Conservation (phyloP, 2,113 vertebrate species). For the Salvelinus alpinus region DNA sequence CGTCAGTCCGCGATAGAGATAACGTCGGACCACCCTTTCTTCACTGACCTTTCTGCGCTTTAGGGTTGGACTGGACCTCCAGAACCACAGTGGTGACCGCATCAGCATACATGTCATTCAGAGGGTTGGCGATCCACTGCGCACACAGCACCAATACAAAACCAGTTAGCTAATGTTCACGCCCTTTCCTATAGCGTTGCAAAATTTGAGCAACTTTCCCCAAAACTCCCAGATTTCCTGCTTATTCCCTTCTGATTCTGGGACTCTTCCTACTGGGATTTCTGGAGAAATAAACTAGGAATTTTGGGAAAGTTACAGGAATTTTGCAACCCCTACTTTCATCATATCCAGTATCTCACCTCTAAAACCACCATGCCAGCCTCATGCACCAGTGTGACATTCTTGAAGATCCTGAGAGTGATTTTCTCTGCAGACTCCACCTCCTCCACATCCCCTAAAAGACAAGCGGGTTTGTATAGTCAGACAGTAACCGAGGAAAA, state of each 20-base stretch:
- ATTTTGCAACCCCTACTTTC: not conserved
- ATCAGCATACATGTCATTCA: slow-evolving; percentile 97
- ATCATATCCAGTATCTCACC: slow-evolving; percentile 67
- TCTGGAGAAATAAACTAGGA: too few relatives aligned
- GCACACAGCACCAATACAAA: slow-evolving; percentile 7
- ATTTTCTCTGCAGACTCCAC: slow-evolving; percentile 89
- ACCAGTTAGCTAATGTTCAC: not conserved
- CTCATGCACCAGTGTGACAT: slow-evolving; percentile 89
- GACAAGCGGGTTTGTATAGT: too few relatives aligned
- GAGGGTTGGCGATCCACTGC: slow-evolving; percentile 95
- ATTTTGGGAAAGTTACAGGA: too few relatives aligned
- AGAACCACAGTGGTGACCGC: slow-evolving; percentile 91
- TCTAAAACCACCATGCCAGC: slow-evolving; percentile 90
- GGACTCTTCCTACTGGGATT: not conserved
- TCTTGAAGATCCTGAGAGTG: slow-evolving; percentile 90
- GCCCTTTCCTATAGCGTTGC: too few relatives aligned
- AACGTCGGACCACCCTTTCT: not conserved
- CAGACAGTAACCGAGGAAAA: too few relatives aligned
- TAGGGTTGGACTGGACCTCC: slow-evolving; percentile 96
- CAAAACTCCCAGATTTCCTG: too few relatives aligned
- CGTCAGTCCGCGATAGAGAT: too few relatives aligned
- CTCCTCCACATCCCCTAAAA: slow-evolving; percentile 92
- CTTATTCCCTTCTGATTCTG: not conserved
- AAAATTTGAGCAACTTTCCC: too few relatives aligned
- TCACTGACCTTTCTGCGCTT: slow-evolving; percentile 87